Conservation (phyloP, 2,888 invertebrate species). For the Netelia inedita region DNA sequence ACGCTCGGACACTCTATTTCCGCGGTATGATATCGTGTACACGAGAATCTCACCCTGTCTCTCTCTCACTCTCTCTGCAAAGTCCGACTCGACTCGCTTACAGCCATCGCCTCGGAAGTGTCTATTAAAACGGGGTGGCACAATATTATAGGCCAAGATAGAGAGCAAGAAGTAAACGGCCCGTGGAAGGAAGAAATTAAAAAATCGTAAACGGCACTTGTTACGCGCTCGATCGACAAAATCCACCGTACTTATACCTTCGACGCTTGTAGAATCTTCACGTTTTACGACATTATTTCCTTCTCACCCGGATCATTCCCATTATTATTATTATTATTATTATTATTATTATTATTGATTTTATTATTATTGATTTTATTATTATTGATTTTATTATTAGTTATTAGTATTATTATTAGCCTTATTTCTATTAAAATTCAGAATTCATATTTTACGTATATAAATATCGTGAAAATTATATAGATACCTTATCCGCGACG, state of each 20-base stretch:
- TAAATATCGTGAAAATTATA: too few species aligned
- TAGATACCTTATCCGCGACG: not conserved
- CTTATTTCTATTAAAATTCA: too few species aligned
- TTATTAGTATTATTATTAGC: too few species aligned
- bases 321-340: too few species aligned
- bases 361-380: too few species aligned
- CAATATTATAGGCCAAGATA: slow-evolving; percentile 70
- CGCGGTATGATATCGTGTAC: slow-evolving; percentile 75
- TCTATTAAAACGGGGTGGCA: slow-evolving; percentile 81
- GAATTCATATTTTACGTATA: too few species aligned
- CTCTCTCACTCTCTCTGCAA: not conserved
- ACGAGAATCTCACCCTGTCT: not conserved
- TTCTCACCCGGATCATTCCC: too few species aligned
- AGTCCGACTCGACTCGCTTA: slow-evolving; percentile 17
- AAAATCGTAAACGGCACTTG: not conserved
- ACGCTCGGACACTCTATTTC: slow-evolving; percentile 78
- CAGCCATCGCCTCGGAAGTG: slow-evolving; percentile 67
- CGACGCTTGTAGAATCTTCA: too few species aligned
- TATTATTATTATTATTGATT: too few species aligned
- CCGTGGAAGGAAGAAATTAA: slow-evolving; percentile 11
- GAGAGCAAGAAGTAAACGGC: slow-evolving; percentile 9
- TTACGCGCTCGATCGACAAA: not conserved
- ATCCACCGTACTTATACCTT: not conserved
- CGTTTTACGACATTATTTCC: too few species aligned
- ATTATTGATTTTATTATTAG: too few species aligned